Base-by-base conservation (phyloP, 2,113 vertebrate genomes). In the Propithecus coquereli region DNA sequence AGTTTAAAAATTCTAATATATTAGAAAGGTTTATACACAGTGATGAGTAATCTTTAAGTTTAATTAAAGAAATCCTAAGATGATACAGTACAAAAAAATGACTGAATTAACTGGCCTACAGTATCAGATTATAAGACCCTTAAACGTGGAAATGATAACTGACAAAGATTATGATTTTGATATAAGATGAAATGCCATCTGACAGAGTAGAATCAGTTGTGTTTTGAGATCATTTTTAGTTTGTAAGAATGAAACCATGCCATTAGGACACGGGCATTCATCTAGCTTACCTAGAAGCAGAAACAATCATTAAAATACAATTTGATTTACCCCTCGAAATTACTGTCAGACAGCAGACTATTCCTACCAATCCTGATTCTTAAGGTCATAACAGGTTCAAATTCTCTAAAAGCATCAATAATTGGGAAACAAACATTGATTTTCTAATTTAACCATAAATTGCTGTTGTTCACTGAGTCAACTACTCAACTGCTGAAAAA, bases 11-110 rank as follows among this genome's bases (percentile, higher is more conserved):
- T 63, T 89, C 25, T 40, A 83, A 43, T 61, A 73, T 22, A 25
- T 54, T 40, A 90, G 30, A 90, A 94, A 96, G 34, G 16, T 45
- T 82, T 68, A 84, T 34, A 90, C 11, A 47, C 25, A 71, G n/a
- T 32, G 88, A 93, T 11, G 54, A 94, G 6, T n/a, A 85, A 84
- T 74, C 40, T 80, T 0, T 16, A 79, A 92, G 37, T 30, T 66
- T 47, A 91, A 17, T 89, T 77, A 71, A 94, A 93, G 32, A 82
- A 84, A 92, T 16, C 13, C 22, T 95, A 79, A 59, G 16, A 91
- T 43, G 16, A 91, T 43, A 52, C 2, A 73, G 14, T 61, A 86
- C 30, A 70, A 81, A 91, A 87, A 87, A 79, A n/a, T 45, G 13
- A 88, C 13, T 65, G 57, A 93, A 80, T 77, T 50, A 94, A 85